phyloP scores from a whole-genome alignment of 2,888 invertebrate genomes.

The Ormyrus labotus region DNA sequence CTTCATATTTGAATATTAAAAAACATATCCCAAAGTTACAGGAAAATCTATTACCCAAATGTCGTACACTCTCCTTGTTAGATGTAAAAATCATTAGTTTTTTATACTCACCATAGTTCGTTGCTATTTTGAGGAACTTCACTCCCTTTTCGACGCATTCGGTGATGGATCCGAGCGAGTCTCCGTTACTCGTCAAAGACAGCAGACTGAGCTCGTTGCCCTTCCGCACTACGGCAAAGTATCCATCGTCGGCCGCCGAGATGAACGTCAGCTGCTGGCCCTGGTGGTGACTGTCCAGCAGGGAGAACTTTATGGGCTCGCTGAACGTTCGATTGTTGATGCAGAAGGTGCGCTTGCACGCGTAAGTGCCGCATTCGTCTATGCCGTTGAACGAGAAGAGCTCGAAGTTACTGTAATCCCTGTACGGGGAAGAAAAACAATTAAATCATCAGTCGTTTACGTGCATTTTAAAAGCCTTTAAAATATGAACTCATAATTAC shows the following conservation, averaged over 20 bases:
- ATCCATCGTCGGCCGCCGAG: neutral
- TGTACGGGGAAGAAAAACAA: neutral
- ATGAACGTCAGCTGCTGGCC: slow-evolving; percentile 15
- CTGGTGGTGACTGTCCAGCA: neutral
- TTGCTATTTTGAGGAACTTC: slow-evolving; percentile 11
- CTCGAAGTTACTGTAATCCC: slow-evolving; percentile 14
- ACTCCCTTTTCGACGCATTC: neutral
- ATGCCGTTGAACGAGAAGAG: slow-evolving; percentile 27
- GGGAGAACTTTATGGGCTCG: slow-evolving; percentile 11
- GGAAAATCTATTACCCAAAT: too few relatives aligned
- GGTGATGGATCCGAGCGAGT: neutral
- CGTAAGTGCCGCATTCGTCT: slow-evolving; percentile 20
- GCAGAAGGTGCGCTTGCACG: slow-evolving; percentile 29
- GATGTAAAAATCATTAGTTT: too few relatives aligned
- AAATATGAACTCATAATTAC: slow-evolving; percentile 6
- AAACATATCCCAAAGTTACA: too few relatives aligned
- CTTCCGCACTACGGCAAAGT: slow-evolving; percentile 2
- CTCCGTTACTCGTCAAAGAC: slow-evolving; percentile 16
- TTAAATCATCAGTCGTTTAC: too few relatives aligned
- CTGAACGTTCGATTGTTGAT: neutral
- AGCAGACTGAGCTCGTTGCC: neutral
- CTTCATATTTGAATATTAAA: too few relatives aligned
- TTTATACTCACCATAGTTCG: slow-evolving; percentile 19
- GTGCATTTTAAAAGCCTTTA: neutral
- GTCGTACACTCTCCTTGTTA: too few relatives aligned